Evolutionary conservation across 2,888 invertebrate species (phyloP), one percentile per base, ranked within the genome.

Genomic region (Iselma pallidipennis): DNA sequence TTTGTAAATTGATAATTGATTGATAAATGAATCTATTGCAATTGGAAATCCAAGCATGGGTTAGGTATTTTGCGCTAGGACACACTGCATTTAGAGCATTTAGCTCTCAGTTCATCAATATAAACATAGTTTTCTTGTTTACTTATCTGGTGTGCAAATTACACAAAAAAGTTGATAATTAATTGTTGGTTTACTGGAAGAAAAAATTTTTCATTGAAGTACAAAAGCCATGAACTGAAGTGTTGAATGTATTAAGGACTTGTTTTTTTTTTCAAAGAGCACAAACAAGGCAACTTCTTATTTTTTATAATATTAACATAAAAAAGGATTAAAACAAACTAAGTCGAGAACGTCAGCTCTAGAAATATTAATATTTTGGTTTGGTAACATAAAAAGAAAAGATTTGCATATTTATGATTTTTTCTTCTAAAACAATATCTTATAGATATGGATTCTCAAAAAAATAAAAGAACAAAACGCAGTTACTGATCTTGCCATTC

Each of bases 401-500:
- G 2, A 37, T 16, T 16, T 37, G 37, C 9, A 16, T 37, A 16
- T 37, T 16, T 16, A 37, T 37, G 16, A 37, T 37, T 7, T 16
- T 16, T 4, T 16, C 6, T 37, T 16, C 10, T n/a, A n/a, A n/a
- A n/a, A n/a, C n/a, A n/a, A n/a, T n/a, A n/a, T n/a, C n/a, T n/a
- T n/a, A n/a, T n/a, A n/a, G n/a, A n/a, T n/a, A n/a, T n/a, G n/a
- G n/a, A n/a, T n/a, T n/a, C n/a, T 1, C 14, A 33, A 33, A 10
- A 21, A 45, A 21, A 45, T 10, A 45, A 45, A 21, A 1, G 1
- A 16, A 37, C 25, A 25, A 25, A 4, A 25, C 21, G 21, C 1
- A 42, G 21, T 45, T 21, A 45, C 45, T 45, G 45, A 45, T 45
- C 45, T 45, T 21, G 21, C 45, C 45, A 45, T 45, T 45, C 51